phyloP scores from a whole-genome alignment of 2,888 invertebrate genomes.

The Hipparchia sbordonii region DNA sequence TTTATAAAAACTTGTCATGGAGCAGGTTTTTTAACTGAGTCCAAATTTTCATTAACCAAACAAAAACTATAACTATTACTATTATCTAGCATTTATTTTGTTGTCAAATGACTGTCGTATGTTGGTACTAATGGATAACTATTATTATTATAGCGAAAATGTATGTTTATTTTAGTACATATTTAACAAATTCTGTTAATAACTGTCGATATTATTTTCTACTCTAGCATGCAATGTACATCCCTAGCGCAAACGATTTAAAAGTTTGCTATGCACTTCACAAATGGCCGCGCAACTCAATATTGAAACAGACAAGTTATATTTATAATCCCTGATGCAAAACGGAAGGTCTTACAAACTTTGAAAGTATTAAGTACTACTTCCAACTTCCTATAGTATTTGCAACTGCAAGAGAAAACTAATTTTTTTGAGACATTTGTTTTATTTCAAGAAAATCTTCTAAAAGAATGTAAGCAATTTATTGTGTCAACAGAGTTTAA shows the following conservation, averaged over 20 bases:
- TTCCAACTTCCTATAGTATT: neutral
- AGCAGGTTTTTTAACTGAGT: too few relatives aligned
- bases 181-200: too few relatives aligned
- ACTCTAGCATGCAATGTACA: neutral
- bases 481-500: neutral
- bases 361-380: neutral
- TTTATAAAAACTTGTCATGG: too few relatives aligned
- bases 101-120: too few relatives aligned
- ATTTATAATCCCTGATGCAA: slow-evolving; percentile 13
- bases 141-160: too few relatives aligned
- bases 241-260: slow-evolving; percentile 11
- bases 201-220: neutral
- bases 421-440: neutral
- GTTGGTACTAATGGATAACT: too few relatives aligned
- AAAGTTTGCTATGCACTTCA: slow-evolving; percentile 14
- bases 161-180: too few relatives aligned
- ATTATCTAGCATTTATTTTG: too few relatives aligned
- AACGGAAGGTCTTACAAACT: neutral
- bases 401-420: neutral
- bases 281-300: slow-evolving; percentile 9
- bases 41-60: too few relatives aligned
- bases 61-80: too few relatives aligned
- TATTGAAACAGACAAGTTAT: slow-evolving; percentile 12
- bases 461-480: neutral
- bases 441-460: neutral